Percentiles rank a stretch among this genome's conserved stretches.
phyloP scores from a whole-genome alignment of 2,797 vertebrate species.

The Myotis planiceps region DNA sequence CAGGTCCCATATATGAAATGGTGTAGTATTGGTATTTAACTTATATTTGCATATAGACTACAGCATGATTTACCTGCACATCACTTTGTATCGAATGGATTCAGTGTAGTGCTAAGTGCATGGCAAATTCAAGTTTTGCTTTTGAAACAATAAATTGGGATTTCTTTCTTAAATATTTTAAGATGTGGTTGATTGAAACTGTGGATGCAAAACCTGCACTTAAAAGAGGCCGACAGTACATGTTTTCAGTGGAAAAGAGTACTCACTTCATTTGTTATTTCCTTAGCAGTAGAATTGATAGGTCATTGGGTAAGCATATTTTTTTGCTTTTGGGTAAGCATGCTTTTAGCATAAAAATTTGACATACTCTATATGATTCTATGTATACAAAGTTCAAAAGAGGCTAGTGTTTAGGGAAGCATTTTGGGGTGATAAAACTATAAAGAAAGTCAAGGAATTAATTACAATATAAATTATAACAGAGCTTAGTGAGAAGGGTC shows the following conservation, averaged over 20 bases:
- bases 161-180: neutral
- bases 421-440: neutral
- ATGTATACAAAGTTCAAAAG: neutral
- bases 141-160: neutral
- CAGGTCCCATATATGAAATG: neutral
- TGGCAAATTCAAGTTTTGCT: neutral
- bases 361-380: neutral
- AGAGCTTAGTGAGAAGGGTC: neutral
- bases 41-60: too few species aligned
- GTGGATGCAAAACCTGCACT: neutral
- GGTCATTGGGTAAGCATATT: neutral
- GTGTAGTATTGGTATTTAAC: neutral
- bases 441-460: neutral
- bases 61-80: neutral
- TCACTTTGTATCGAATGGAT: neutral
- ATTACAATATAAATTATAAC: neutral
- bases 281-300: neutral
- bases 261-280: neutral
- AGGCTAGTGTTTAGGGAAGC: neutral
- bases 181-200: neutral
- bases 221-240: neutral
- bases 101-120: neutral
- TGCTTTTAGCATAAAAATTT: neutral
- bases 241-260: neutral
- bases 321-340: too few species aligned